Base-by-base conservation (phyloP, 2,888 invertebrate genomes). In the Rhingia rostrata region DNA sequence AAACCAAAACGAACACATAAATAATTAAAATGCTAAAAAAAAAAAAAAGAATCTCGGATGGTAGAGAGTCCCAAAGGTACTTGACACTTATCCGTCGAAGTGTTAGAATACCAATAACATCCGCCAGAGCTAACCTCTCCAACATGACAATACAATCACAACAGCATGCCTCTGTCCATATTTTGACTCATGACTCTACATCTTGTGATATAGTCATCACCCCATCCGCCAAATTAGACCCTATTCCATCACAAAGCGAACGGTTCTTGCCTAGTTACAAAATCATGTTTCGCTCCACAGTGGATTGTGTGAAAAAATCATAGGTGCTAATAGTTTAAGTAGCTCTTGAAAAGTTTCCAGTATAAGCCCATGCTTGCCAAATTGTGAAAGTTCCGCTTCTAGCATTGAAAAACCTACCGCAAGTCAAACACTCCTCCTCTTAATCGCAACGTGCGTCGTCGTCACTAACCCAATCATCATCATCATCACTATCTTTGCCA, bases 321-420 rank as follows among this genome's bases (percentile, higher is more conserved):
- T 22, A 72, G 61, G 51, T 53, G 60, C n/a, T 72, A 72, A 72
- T 32, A 61, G 4, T 6, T 61, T 45, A 53, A 51, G 43, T 43
- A 51, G 41, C 51, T 14, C 22, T 10, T 32, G 12, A 32, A 53
- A 39, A 35, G 9, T 37, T 9, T 10, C 12, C 10, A n/a, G 43
- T 58, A n/a, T 12, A 4, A 10, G 4, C 4, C 4, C 41, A n/a
- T 41, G 49, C 30, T 3, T 45, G 45, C 32, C 9, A 30, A n/a
- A 6, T 12, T 53, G 14, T 41, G 54, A 73, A 63, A 63, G 54
- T 73, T 73, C 73, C 73, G 56, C 56, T 73, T 73, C 56, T 12
- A 63, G 39, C 37, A 37, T n/a, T 53, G 39, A 56, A 33, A 53
- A 39, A 32, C 73, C 63, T 6, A 54, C 39, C 6, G 5, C 41